phyloP scores from a whole-genome alignment of 2,888 invertebrate species.

The Lasioglossum calceatum region DNA sequence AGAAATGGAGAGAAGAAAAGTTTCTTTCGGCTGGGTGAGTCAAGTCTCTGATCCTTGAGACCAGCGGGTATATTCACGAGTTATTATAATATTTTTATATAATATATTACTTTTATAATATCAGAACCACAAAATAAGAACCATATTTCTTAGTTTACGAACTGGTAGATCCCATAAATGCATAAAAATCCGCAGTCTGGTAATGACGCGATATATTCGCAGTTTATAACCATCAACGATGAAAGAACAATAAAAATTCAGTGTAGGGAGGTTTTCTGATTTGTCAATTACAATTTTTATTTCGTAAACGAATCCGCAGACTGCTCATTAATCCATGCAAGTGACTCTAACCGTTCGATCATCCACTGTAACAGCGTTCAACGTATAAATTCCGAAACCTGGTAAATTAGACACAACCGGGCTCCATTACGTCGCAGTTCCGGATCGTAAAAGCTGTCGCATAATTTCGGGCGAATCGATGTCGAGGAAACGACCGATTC shows the following conservation, averaged over 20 bases:
- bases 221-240: too few species aligned
- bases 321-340: neutral
- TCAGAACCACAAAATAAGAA: neutral
- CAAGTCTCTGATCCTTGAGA: too few species aligned
- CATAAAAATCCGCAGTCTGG: too few species aligned
- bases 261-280: neutral
- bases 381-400: neutral
- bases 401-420: neutral
- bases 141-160: neutral
- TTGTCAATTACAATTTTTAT: neutral
- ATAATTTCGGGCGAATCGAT: neutral
- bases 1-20: neutral
- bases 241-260: too few species aligned
- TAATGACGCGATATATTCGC: too few species aligned
- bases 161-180: too few species aligned
- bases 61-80: neutral
- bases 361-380: neutral
- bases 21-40: too few species aligned
- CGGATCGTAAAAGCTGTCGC: neutral
- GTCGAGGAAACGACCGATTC: conserved; percentile 37
- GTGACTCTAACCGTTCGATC: neutral
- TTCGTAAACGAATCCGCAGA: neutral
- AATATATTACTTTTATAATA: too few species aligned
- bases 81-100: too few species aligned
- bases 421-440: neutral